Conservation (phyloP, 2,797 vertebrate genomes). For the Sciurus vulgaris region DNA sequence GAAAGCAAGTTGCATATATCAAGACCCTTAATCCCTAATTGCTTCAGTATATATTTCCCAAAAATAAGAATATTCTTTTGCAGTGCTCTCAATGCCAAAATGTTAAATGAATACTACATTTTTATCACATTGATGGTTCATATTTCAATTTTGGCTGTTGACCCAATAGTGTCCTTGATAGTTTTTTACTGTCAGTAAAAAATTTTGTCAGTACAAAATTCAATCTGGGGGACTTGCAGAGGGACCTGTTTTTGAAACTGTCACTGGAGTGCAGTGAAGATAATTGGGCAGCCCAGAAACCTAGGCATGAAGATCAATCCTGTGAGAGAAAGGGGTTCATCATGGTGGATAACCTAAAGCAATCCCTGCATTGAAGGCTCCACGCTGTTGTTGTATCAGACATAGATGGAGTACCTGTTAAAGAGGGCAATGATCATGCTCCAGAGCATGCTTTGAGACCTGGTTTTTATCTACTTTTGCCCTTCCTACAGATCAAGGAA, state of each 20-base stretch:
- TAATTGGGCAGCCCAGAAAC: neutral
- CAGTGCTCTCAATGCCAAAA: neutral
- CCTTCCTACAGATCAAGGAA: conserved; percentile 96
- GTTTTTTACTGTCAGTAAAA: neutral
- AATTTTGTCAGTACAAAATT: neutral
- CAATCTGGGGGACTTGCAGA: neutral
- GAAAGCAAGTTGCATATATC: neutral
- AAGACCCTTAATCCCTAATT: neutral
- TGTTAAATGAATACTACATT: neutral
- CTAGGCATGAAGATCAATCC: neutral
- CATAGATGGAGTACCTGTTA: no score
- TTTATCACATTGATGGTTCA: neutral
- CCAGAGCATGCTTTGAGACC: conserved; percentile 83
- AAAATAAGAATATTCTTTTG: neutral
- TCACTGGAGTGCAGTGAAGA: neutral
- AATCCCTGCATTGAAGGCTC: no score
- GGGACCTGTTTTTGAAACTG: neutral
- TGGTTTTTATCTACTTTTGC: conserved; percentile 90
- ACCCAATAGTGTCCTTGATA: neutral
- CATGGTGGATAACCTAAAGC: conserved; percentile 79
- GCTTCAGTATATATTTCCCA: neutral
- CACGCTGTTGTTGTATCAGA: no score
- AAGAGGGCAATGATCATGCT: no score
- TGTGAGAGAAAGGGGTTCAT: neutral
- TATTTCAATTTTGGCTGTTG: neutral